These are phyloP conservation scores for Latheticus oryzae DNA, from an alignment of 2,888 invertebrate species.

Conservation along the genomic window DNA sequence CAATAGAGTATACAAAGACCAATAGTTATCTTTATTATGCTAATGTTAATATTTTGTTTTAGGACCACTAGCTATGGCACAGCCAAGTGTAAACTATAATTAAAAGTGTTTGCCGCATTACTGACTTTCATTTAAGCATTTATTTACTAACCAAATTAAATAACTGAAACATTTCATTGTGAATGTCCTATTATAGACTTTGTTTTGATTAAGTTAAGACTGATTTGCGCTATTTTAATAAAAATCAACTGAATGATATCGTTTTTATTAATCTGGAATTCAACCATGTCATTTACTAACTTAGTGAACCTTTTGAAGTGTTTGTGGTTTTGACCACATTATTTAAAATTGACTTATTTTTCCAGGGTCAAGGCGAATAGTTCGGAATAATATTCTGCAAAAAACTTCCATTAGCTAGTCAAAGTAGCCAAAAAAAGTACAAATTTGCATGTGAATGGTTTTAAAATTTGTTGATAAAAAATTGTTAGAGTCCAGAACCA, in stretches of 20 bases:
- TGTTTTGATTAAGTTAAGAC: constrained; percentile 37
- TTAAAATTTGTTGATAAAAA: too few species aligned
- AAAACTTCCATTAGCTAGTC: too few species aligned
- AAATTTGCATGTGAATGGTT: too few species aligned
- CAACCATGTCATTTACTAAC: constrained; percentile 31
- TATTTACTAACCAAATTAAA: constrained; percentile 20
- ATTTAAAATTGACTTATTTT: constrained; percentile 22
- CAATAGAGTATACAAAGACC: too few species aligned
- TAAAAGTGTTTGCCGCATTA: constrained; percentile 19
- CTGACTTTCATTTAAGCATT: constrained; percentile 22
- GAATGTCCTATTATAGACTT: constrained; percentile 6
- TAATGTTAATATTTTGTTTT: constrained; percentile 43
- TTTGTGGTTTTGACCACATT: too few species aligned
- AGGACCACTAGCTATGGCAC: constrained; percentile 36
- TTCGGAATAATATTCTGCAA: too few species aligned
- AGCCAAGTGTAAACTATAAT: constrained; percentile 39
- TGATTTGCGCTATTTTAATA: constrained; percentile 33
- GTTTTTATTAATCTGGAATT: constrained; percentile 23
- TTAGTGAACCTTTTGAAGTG: too few species aligned
- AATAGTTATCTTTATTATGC: too few species aligned
- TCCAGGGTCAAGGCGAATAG: constrained; percentile 39
- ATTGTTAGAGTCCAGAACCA: too few species aligned
- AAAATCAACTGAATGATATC: constrained; percentile 23
- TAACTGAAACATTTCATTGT: constrained; percentile 30
- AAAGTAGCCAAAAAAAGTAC: too few species aligned